phyloP scores from a whole-genome alignment of 2,888 invertebrate species.

The Drosophila infuscata region DNA sequence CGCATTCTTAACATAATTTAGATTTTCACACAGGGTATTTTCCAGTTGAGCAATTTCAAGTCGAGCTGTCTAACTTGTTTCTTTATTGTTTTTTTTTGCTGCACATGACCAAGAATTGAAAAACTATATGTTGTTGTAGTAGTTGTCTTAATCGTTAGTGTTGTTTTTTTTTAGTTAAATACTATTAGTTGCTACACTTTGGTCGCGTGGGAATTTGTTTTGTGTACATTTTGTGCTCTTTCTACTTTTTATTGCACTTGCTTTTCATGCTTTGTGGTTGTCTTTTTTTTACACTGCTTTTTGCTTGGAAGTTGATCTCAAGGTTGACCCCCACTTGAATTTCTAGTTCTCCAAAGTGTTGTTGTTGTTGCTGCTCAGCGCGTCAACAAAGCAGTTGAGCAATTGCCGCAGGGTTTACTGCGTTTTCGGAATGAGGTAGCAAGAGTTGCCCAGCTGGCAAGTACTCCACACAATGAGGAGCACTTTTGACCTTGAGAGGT shows the following conservation, averaged over 20 bases:
- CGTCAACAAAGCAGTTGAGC: slow-evolving; percentile 45
- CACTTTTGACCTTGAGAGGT: slow-evolving; percentile 50
- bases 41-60: not conserved
- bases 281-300: slow-evolving; percentile 1
- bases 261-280: slow-evolving; percentile 17
- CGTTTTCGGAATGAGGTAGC: slow-evolving; percentile 20
- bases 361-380: slow-evolving; percentile 1
- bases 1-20: not conserved
- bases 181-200: slow-evolving; percentile 48
- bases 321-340: slow-evolving; percentile 30
- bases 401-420: slow-evolving; percentile 43
- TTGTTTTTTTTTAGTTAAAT: slow-evolving; percentile 6
- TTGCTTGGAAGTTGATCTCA: slow-evolving; percentile 51
- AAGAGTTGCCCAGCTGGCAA: slow-evolving; percentile 24
- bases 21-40: slow-evolving; percentile 7
- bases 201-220: slow-evolving; percentile 58
- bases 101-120: slow-evolving; percentile 50
- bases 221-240: slow-evolving; percentile 32
- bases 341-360: slow-evolving; percentile 4
- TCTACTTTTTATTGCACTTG: slow-evolving; percentile 44
- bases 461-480: slow-evolving; percentile 19
- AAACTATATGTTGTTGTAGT: slow-evolving; percentile 38
- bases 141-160: not conserved
- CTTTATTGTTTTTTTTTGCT: slow-evolving; percentile 4
- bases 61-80: slow-evolving; percentile 7